phyloP scores from a whole-genome alignment of 2,797 vertebrate genomes.

The Cuculus canorus region DNA sequence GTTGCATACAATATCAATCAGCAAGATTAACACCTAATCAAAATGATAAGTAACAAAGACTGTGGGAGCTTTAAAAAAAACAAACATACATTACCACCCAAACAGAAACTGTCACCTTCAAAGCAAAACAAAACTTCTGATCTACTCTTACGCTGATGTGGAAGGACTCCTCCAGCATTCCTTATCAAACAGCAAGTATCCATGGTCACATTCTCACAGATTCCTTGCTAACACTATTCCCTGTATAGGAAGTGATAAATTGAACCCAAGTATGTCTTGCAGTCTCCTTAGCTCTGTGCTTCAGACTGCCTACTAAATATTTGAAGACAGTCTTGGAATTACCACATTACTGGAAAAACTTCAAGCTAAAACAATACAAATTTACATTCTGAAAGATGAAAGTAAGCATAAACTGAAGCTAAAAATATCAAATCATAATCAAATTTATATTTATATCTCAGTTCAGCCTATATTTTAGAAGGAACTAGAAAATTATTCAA shows the following conservation, averaged over 20 bases:
- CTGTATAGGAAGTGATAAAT: conserved; percentile 25
- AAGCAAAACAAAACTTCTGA: conserved; percentile 62
- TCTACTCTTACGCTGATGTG: conserved; percentile 29
- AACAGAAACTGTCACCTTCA: not conserved
- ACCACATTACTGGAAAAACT: not conserved
- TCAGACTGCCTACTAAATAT: not conserved
- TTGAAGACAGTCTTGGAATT: not conserved
- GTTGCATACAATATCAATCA: conserved; percentile 20
- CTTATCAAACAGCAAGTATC: conserved; percentile 64
- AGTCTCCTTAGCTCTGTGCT: not conserved
- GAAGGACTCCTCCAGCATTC: conserved; percentile 54
- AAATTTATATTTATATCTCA: not conserved
- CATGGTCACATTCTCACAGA: not conserved
- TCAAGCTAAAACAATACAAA: not conserved
- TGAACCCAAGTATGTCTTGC: not conserved
- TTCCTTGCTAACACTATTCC: not conserved
- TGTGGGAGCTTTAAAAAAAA: not conserved
- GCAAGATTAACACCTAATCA: conserved; percentile 42
- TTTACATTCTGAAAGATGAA: not conserved
- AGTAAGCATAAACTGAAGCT: not conserved
- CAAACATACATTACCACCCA: not conserved
- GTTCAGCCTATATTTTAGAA: not conserved
- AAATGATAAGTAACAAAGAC: conserved; percentile 33
- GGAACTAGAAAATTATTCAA: not conserved
- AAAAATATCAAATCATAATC: not conserved